phyloP scores from a whole-genome alignment of 2,113 vertebrate species.

The Pelecanus crispus region DNA sequence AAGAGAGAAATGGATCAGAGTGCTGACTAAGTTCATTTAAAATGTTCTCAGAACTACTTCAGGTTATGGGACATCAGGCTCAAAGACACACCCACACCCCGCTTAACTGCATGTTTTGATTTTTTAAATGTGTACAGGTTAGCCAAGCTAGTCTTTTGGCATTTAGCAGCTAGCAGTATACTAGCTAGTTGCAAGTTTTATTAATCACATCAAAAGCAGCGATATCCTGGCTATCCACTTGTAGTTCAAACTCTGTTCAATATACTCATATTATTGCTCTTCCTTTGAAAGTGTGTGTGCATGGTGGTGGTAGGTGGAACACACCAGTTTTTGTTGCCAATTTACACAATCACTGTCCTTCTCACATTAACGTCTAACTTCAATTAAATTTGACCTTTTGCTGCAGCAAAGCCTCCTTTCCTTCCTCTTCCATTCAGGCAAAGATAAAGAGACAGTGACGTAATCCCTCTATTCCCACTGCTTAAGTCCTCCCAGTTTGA shows the following conservation, averaged over 20 bases:
- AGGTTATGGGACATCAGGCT: background rate
- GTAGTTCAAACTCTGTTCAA: background rate
- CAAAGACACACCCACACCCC: too few species aligned
- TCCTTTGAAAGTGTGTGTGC: fast-evolving
- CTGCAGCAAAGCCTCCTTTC: background rate
- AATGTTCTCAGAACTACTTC: background rate
- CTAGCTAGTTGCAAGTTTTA: background rate
- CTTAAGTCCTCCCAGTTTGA: background rate
- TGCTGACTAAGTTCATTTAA: background rate
- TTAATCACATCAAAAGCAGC: background rate
- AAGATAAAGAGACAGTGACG: background rate
- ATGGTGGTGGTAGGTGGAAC: background rate
- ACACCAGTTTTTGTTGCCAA: background rate
- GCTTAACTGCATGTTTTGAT: background rate
- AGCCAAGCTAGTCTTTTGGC: background rate
- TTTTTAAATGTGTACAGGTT: background rate
- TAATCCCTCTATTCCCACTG: background rate
- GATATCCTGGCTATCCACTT: background rate
- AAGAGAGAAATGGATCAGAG: background rate
- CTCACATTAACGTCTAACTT: background rate
- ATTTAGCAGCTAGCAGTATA: background rate
- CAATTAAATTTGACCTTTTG: background rate
- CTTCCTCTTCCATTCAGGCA: background rate
- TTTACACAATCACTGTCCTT: background rate
- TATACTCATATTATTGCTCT: background rate